Base-by-base conservation (phyloP, 2,888 invertebrate genomes). In the Eupithecia insigniata region DNA sequence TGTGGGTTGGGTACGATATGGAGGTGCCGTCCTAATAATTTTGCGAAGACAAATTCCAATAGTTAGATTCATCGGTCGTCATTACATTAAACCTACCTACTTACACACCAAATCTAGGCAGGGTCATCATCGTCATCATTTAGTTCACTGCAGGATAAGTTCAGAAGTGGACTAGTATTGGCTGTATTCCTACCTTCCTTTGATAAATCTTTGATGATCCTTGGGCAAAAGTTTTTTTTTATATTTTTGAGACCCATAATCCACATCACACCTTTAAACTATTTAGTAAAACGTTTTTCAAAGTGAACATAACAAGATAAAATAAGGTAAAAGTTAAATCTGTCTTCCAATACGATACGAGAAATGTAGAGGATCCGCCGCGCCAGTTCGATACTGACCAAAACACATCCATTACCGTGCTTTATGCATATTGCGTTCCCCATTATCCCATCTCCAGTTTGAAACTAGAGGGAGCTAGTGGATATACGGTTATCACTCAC, bases 401-500 rank as follows among this genome's bases (percentile, higher is more conserved):
- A 77, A 78, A 78, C 79, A 79, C 73, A n/a, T 69, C 79, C 75
- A 78, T 79, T 78, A 74, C 66, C 58, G 72, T 77, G 72, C 64
- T 75, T 80, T 76, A 78, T 79, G 78, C 78, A 78, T 77, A 85
- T 87, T 86, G 86, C 83, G 87, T 83, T 84, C 81, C 80, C 82
- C 84, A 83, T 86, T 85, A 84, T 84, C 46, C 69, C 71, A 84
- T 71, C 83, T 81, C 78, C 79, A 84, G 81, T 82, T 83, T 83
- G 82, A 81, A 84, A 83, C 84, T 83, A 87, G 86, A 71, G 84
- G 83, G 82, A 82, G 75, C 79, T 72, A 76, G 76, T 81, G 84
- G 86, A 87, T 88, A 84, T 84, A 81, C 81, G 89, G 91, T 87
- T 91, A 92, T 92, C 88, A 89, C 84, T 92, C 91, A 91, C 91